A percentile compares a stretch with the other conserved stretches of the same genome.
phyloP scores from a whole-genome alignment of 2,888 invertebrate species.

The Neelides folsomi region DNA sequence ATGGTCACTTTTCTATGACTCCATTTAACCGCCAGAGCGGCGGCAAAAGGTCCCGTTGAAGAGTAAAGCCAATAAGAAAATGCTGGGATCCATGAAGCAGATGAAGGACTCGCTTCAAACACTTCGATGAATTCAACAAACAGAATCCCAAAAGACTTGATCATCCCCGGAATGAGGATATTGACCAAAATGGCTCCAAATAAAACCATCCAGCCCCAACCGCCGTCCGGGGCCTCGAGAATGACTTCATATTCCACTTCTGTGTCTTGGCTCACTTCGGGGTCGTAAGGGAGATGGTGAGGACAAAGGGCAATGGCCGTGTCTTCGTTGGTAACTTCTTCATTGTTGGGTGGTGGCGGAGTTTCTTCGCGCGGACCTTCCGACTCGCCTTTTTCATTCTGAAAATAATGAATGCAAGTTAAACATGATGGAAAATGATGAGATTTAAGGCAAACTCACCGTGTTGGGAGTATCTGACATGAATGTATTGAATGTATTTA shows the following conservation, averaged over 20 bases:
- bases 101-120: constrained; percentile 56
- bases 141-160: constrained; percentile 75
- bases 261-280: constrained; percentile 1
- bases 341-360: too few species aligned
- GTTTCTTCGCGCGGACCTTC: too few species aligned
- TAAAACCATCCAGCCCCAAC: constrained; percentile 74
- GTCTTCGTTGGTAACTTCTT: too few species aligned
- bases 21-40: constrained; percentile 67
- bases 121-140: constrained; percentile 68
- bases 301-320: too few species aligned
- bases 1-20: constrained; percentile 71
- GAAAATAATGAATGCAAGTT: too few species aligned
- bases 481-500: too few species aligned
- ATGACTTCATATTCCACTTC: constrained; percentile 13
- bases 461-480: too few species aligned
- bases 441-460: too few species aligned
- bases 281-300: background rate
- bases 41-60: constrained; percentile 72
- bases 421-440: too few species aligned
- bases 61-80: constrained; percentile 77
- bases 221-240: constrained; percentile 68
- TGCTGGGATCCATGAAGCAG: constrained; percentile 63
- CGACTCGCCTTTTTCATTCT: too few species aligned
- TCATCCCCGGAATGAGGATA: constrained; percentile 69
- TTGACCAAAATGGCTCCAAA: constrained; percentile 67